Percentiles rank a stretch among this genome's conserved stretches.
Conservation (phyloP, 1,140 invertebrate genomes). For the Apolygus lucorum region DNA sequence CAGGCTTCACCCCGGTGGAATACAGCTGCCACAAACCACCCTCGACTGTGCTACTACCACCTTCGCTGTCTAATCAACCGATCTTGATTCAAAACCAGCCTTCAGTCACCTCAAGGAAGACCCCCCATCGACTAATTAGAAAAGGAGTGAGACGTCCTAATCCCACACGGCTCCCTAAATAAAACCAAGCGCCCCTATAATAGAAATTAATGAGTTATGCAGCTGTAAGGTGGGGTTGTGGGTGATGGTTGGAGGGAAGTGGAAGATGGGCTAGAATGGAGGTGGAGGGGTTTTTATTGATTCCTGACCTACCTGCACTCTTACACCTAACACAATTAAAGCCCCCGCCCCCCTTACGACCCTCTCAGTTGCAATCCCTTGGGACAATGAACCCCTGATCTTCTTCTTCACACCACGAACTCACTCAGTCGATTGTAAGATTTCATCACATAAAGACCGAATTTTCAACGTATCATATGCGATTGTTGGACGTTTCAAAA, state of each 20-base stretch:
- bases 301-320: conserved; percentile 14
- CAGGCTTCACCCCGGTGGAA: too few species aligned
- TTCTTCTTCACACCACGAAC: too few species aligned
- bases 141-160: background rate
- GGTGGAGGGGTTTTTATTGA: background rate
- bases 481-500: too few species aligned
- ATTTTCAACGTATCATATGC: too few species aligned
- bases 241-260: background rate
- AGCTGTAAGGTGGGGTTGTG: background rate
- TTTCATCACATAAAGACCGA: too few species aligned
- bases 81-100: background rate
- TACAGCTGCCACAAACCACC: too few species aligned
- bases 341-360: background rate
- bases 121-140: background rate
- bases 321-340: conserved; percentile 10
- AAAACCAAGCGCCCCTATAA: background rate
- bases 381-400: too few species aligned
- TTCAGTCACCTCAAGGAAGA: background rate
- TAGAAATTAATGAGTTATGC: conserved; percentile 17
- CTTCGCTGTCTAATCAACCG: too few species aligned
- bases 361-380: background rate
- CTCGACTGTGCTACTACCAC: too few species aligned
- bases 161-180: background rate
- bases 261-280: background rate
- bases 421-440: too few species aligned